Evolutionary conservation across 1,140 invertebrate genomes (phyloP).

Genomic region (Sinella curviseta): DNA sequence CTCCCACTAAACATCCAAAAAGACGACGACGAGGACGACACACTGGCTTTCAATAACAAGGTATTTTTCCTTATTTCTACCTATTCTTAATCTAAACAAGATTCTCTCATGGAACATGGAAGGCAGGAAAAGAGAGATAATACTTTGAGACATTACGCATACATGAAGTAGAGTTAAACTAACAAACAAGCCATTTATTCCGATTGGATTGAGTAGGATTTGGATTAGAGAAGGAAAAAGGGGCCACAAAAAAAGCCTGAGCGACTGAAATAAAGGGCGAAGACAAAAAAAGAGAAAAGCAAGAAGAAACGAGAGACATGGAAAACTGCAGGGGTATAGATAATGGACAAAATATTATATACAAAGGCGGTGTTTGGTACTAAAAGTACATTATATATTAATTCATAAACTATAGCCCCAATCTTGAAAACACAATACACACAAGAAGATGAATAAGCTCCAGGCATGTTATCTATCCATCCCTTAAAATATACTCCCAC

Average conservation of each 20-base stretch:
- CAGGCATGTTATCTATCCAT: not conserved
- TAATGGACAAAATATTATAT: too few species aligned
- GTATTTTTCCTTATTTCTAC: too few species aligned
- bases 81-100: too few species aligned
- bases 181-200: conserved; percentile 39
- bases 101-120: too few species aligned
- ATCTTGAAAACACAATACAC: not conserved
- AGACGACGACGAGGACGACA: too few species aligned
- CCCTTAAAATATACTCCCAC: not conserved
- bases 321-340: too few species aligned
- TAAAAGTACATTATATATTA: too few species aligned
- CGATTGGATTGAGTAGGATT: conserved; percentile 33
- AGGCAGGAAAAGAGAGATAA: too few species aligned
- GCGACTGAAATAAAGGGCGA: not conserved
- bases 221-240: conserved; percentile 23
- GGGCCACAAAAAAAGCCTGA: not conserved
- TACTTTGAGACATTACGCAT: conserved; percentile 17
- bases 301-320: too few species aligned
- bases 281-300: too few species aligned
- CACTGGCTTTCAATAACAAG: not conserved
- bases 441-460: not conserved
- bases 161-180: conserved; percentile 35
- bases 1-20: too few species aligned
- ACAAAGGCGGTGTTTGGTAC: too few species aligned
- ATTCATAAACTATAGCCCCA: not conserved